Base-by-base conservation (phyloP, 2,888 invertebrate species). In the Drosophila maculinotata region DNA sequence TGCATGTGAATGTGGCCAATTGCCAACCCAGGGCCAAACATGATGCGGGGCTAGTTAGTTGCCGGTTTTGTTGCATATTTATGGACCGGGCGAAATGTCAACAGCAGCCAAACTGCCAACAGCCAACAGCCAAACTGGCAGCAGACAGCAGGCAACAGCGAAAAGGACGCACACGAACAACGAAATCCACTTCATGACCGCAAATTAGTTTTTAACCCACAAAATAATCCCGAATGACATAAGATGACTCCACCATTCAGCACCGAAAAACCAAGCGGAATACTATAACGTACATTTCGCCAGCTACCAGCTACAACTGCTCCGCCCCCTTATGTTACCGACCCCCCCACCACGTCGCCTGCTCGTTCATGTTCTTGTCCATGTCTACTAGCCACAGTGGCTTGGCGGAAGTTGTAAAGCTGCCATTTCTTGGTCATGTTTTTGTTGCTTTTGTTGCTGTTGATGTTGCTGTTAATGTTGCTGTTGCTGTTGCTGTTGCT, bases 401-500 rank as follows among this genome's bases (percentile, higher is more conserved):
- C 74, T 53, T 53, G 72, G 62, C 89, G 89, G 89, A 89, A 89
- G 87, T 89, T 89, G 89, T 89, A 89, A 89, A 89, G 88, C 89
- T 89, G 89, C 89, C 90, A 88, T 88, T 87, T 76, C 69, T 82
- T 63, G 79, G 69, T 63, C 76, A 78, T 75, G 81, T 82, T 82
- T 76, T 59, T 56, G 48, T 31, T 69, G 41, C n/a, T 56, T 58
- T 58, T 58, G 58, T 33, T 59, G 65, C 12, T 47, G 44, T 31
- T 38, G 44, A 28, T 47, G 25, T 36, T 49, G 9, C 6, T 64
- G 9, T 53, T 77, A 60, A 41, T 69, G 39, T 54, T 53, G 45
- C 31, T 76, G 63, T 49, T 62, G 42, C 30, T 48, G 39, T 23
- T 38, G 36, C 14, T 41, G 36, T 39, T 48, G 38, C 45, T 53